Base-by-base conservation (phyloP, 2,888 invertebrate genomes). In the Nasonovia ribisnigri region DNA sequence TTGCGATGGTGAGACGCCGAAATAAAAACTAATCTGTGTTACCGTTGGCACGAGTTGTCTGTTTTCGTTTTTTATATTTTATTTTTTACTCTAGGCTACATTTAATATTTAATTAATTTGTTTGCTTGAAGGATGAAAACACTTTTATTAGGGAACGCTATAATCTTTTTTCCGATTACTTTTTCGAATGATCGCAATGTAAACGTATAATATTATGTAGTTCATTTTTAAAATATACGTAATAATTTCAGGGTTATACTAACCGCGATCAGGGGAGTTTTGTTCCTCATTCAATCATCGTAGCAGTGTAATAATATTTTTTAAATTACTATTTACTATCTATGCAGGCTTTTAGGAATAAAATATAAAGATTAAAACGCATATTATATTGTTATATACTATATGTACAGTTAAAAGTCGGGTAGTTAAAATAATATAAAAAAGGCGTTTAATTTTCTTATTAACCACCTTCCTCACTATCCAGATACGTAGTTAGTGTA, bases 1-100 rank as follows among this genome's bases (percentile, higher is more conserved):
- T 77, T 77, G 77, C 36, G 77, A 77, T 3, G 84, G 84, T 48
- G 91, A 84, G 86, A 57, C 57, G 86, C n/a, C 42, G 77, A 88
- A 92, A 87, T 67, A 86, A 67, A 92, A 60, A 88, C 88, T 92
- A 92, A 92, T 92, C 88, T 88, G 77, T 92, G 92, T 92, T 92
- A 92, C 88, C 88, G 67, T 92, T 92, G 92, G 92, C 92, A 92
- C 88, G 11, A 88, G 92, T 51, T 8, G 36, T 87, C 48, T 92
- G 92, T 92, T 92, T 92, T 92, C 11, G 57, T 91, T 87, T 92
- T 91, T 86, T 57, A 36, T 57, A 16, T 57, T 89, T 57, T 57
- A 43, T 89, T 57, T 60, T 89, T 89, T 43, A 20, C 48, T 87
- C 26, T 48, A 42, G 36, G 92, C 92, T 87, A 92, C 87, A 92